Base-by-base conservation (phyloP, 2,888 invertebrate genomes). In the Macrosoma leucophasiata region DNA sequence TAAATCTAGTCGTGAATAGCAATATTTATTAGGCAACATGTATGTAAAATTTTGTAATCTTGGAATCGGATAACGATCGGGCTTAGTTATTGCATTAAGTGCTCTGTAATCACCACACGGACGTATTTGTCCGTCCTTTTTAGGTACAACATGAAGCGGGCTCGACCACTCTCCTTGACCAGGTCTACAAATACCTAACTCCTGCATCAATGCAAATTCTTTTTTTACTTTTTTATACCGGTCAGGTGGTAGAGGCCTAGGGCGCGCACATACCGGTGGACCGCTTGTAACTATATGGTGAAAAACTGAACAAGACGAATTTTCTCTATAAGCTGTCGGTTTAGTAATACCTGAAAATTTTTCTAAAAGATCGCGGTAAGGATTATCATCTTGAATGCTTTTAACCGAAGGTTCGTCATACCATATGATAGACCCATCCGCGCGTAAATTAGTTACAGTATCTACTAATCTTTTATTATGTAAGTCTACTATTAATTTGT, bases 61-160 rank as follows among this genome's bases (percentile, higher is more conserved):
- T n/a, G n/a, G n/a, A n/a, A n/a, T n/a, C n/a, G n/a, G n/a, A n/a
- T n/a, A n/a, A n/a, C n/a, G n/a, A n/a, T n/a, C n/a, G n/a, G n/a
- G n/a, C n/a, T n/a, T n/a, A n/a, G n/a, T n/a, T n/a, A n/a, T n/a
- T n/a, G n/a, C n/a, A n/a, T n/a, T n/a, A n/a, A n/a, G n/a, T n/a
- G n/a, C n/a, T n/a, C n/a, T n/a, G n/a, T 45, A 42, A 23, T 42
- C 45, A 1, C 68, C 68, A 32, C 67, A 66, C n/a, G 27, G 28
- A 4, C 52, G 41, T 19, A 52, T n/a, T 3, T 26, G n/a, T n/a
- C n/a, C n/a, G n/a, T n/a, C n/a, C n/a, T n/a, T n/a, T n/a, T n/a
- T n/a, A n/a, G n/a, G n/a, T 19, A 2, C 48, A 0, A 50, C 34
- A 15, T 48, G 49, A n/a, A 76, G 35, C 1, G 44, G 46, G 22